phyloP scores from a whole-genome alignment of 2,113 vertebrate species.

The Sylvilagus bachmani region DNA sequence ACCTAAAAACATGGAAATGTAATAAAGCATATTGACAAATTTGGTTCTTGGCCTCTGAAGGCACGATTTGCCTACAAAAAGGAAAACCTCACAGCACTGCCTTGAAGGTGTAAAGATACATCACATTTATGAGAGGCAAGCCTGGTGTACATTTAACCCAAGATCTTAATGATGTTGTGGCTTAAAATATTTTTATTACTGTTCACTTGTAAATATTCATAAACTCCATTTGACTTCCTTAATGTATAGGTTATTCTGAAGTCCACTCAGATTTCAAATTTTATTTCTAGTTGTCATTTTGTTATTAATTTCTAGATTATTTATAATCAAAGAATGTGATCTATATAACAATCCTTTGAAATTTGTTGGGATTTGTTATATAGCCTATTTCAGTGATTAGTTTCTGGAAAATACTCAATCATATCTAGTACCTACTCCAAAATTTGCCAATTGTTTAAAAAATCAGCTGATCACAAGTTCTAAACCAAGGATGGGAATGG shows the following conservation, averaged over 20 bases:
- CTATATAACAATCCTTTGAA: not conserved
- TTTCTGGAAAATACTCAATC: not conserved
- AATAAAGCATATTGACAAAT: not conserved
- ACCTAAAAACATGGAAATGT: not conserved
- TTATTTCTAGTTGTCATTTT: not conserved
- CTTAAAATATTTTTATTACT: slow-evolving; percentile 21
- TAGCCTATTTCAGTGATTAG: not conserved
- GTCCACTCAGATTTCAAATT: slow-evolving; percentile 1
- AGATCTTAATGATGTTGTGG: not conserved
- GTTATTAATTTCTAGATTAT: not conserved
- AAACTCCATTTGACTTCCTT: not conserved
- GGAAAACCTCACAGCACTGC: not conserved
- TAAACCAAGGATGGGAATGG: no score
- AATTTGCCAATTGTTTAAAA: not conserved
- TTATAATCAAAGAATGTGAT: not conserved
- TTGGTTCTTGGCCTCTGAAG: not conserved
- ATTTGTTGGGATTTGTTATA: not conserved
- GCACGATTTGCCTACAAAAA: not conserved
- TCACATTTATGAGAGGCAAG: not conserved
- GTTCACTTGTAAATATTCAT: not conserved
- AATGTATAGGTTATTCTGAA: not conserved
- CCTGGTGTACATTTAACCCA: not conserved
- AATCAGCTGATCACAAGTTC: no score
- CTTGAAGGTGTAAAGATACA: not conserved
- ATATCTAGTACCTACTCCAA: no score